These are phyloP conservation scores for Ennomos fuscantarius DNA, from an alignment of 2,888 invertebrate genomes.

Conservation along the genomic window DNA sequence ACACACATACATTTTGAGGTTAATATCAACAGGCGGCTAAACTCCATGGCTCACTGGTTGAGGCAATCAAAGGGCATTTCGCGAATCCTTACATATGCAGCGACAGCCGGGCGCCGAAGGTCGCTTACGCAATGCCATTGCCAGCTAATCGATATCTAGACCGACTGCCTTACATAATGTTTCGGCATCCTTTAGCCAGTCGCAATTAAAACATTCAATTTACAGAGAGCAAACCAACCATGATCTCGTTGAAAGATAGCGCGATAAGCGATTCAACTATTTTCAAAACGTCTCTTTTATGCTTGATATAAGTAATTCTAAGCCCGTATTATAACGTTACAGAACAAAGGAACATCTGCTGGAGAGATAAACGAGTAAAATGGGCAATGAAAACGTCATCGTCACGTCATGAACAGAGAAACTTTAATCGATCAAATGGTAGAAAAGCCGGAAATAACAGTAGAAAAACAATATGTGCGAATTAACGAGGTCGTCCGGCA, in stretches of 20 bases:
- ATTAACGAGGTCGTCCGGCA: conserved; percentile 72
- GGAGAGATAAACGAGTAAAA: conserved; percentile 8
- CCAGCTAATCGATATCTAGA: conserved; percentile 66
- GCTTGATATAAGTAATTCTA: conserved; percentile 4
- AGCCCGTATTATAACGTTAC: conserved; percentile 9
- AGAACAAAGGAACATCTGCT: conserved; percentile 14
- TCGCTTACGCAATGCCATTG: conserved; percentile 64
- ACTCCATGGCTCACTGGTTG: conserved; percentile 9
- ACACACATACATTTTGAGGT: not conserved
- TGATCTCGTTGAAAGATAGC: conserved; percentile 17
- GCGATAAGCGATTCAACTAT: conserved; percentile 8
- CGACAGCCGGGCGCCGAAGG: conserved; percentile 50
- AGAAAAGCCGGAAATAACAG: conserved; percentile 53
- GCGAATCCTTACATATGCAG: conserved; percentile 74
- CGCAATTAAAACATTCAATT: conserved; percentile 12
- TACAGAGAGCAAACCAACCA: conserved; percentile 11
- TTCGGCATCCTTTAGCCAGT: conserved; percentile 50
- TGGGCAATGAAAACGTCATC: conserved; percentile 8
- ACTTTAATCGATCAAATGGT: conserved; percentile 12
- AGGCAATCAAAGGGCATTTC: conserved; percentile 49
- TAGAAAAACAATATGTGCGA: conserved; percentile 60
- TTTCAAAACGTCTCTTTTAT: not conserved
- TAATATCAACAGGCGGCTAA: conserved; percentile 5
- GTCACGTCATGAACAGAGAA: not conserved
- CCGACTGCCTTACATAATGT: conserved; percentile 56